Conservation (phyloP, 2,797 vertebrate species). For the Pangasius mekongensis region DNA sequence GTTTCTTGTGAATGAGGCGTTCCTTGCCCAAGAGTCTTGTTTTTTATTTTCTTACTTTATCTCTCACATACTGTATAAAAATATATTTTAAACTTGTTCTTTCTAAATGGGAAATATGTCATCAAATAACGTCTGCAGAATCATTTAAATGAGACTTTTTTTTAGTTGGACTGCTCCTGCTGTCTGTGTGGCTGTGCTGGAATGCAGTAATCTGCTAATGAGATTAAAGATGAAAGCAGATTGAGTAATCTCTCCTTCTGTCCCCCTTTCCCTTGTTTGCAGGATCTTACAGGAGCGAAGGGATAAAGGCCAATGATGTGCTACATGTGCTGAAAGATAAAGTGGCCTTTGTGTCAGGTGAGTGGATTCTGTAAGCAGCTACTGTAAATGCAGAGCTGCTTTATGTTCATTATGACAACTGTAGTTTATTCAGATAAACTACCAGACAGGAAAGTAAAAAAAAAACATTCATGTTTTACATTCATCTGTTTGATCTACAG, state of each 20-base stretch:
- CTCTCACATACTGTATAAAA: not conserved
- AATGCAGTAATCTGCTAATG: slow-evolving; percentile 74
- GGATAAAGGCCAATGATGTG: slow-evolving; percentile 94
- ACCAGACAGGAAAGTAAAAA: not conserved
- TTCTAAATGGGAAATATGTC: not conserved
- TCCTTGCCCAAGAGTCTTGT: not conserved
- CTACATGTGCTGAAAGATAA: slow-evolving; percentile 96
- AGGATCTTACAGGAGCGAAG: slow-evolving; percentile 93
- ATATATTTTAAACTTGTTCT: not conserved
- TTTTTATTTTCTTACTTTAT: not conserved
- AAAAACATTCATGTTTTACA: not conserved
- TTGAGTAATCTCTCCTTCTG: slow-evolving; percentile 38
- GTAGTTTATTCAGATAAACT: not conserved
- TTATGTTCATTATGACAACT: not conserved
- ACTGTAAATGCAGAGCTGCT: slow-evolving; percentile 11
- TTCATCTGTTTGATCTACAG: not conserved
- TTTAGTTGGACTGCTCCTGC: not conserved
- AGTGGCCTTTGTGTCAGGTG: slow-evolving; percentile 97
- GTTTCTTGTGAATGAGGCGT: not conserved
- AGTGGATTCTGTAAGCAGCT: slow-evolving; percentile 58
- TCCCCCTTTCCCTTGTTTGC: slow-evolving; percentile 61
- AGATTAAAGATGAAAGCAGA: slow-evolving; percentile 66
- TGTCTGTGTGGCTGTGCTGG: slow-evolving; percentile 45
- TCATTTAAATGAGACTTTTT: slow-evolving; percentile 11
- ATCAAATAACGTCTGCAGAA: not conserved